Evolutionary conservation across 1,140 invertebrate genomes (phyloP), one percentile per base, ranked within the genome.

Genomic region (Habropoda laboriosa): DNA sequence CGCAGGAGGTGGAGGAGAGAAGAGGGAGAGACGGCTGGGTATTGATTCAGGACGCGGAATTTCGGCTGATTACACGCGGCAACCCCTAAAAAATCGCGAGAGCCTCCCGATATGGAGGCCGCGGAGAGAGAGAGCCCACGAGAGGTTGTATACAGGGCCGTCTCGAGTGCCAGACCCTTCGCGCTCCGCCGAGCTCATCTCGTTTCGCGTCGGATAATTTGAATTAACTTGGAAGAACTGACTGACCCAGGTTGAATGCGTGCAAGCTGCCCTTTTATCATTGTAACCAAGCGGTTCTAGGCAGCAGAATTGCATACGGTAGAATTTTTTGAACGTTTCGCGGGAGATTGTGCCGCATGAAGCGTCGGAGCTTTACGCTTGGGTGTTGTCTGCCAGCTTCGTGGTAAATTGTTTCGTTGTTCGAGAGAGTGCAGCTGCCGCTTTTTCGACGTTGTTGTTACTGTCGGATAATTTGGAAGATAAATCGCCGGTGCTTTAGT

Each of bases 41-140:
- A 89, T 88, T 80, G 86, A 87, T 86, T 87, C 75, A 53, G 68
- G 74, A 38, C 51, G 51, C 77, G 68, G 75, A 79, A 82, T 81
- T 85, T 85, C 72, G 76, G 67, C 68, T 79, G 77, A 85, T 85
- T 82, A 85, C 72, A 40, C 70, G 49, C 61, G 51, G 58, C 47
- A 53, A n/a, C 38, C 49, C 51, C 60, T 47, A 30, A 57, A 57
- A 40, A 53, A 70, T 32, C 35, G n/a, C n/a, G 35, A 38, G 47
- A n/a, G 49, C 6, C 2, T n/a, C 32, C 38, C 75, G 55, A 73
- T 73, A 63, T 38, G 47, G 38, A 63, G 13, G n/a, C 35, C 27
- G 27, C 68, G 35, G 12, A n/a, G n/a, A n/a, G n/a, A n/a, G n/a
- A n/a, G n/a, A n/a, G n/a, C n/a, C n/a, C n/a, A 45, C 45, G 53